phyloP scores from a whole-genome alignment of 1,140 invertebrate species.

The Diabrotica virgifera region DNA sequence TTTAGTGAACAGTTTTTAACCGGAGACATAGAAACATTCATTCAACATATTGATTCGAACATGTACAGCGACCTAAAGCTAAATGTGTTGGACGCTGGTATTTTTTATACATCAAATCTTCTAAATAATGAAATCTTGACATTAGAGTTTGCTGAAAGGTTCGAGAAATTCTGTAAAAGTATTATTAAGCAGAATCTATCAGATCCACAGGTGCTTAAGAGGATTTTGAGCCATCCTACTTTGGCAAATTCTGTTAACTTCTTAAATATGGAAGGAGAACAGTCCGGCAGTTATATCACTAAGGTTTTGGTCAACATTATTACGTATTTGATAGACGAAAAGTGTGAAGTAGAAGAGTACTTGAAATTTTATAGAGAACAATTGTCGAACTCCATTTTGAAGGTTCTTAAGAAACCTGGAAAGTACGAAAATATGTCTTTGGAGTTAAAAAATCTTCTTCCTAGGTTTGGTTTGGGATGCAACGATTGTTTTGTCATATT shows the following conservation, averaged over 20 bases:
- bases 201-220: conserved; percentile 15
- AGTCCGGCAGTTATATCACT: conserved; percentile 45
- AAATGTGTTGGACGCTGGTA: conserved; percentile 32
- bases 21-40: conserved; percentile 15
- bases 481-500: conserved; percentile 21
- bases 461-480: conserved; percentile 26
- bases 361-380: conserved; percentile 51
- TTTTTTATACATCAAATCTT: conserved; percentile 36
- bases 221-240: conserved; percentile 25
- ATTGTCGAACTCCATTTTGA: conserved; percentile 47
- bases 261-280: conserved; percentile 46
- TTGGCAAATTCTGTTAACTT: conserved; percentile 56
- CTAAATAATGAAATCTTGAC: conserved; percentile 3
- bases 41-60: conserved; percentile 7
- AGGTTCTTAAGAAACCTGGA: conserved; percentile 48
- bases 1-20: conserved; percentile 28
- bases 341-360: conserved; percentile 39
- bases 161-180: conserved; percentile 8
- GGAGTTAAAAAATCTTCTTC: conserved; percentile 24
- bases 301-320: conserved; percentile 50
- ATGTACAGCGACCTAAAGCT: conserved; percentile 27
- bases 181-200: conserved; percentile 16
- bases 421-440: conserved; percentile 34
- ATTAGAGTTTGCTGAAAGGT: conserved; percentile 11
- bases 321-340: conserved; percentile 42